Evolutionary conservation across 2,113 vertebrate genomes (phyloP).

Genomic region (Galbula dea): DNA sequence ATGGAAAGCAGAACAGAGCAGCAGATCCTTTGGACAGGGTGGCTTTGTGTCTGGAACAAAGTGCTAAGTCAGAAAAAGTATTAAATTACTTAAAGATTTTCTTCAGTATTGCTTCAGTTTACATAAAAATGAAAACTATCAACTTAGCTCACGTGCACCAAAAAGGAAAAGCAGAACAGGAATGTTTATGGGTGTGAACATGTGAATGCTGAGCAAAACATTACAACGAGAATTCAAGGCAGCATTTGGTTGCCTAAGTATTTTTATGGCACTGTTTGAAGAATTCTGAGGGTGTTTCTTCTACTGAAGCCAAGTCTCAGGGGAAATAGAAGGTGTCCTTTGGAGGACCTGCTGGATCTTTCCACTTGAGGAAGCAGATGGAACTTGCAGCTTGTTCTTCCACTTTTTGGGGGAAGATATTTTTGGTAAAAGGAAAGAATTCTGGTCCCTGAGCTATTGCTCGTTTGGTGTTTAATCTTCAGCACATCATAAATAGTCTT

Average conservation of each 20-base stretch:
- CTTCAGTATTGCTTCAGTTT: neutral
- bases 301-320: neutral
- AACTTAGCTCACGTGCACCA: neutral
- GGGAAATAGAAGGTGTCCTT: slow-evolving; percentile 13
- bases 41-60: neutral
- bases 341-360: neutral
- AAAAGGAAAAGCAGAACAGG: neutral
- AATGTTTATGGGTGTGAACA: neutral
- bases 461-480: slow-evolving; percentile 17
- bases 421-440: slow-evolving; percentile 20
- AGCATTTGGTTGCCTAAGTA: neutral
- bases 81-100: neutral
- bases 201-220: neutral
- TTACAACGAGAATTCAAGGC: neutral
- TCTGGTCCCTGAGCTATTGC: neutral
- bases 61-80: neutral
- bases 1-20: too few species aligned
- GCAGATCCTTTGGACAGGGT: too few species aligned
- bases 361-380: neutral
- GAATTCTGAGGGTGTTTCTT: neutral
- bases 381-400: slow-evolving; percentile 26
- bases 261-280: neutral
- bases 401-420: neutral
- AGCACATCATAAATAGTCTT: neutral
- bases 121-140: neutral